Evolutionary conservation across 2,888 invertebrate genomes (phyloP), one percentile per base, ranked within the genome.

Genomic region (Pterobdella sp.): DNA sequence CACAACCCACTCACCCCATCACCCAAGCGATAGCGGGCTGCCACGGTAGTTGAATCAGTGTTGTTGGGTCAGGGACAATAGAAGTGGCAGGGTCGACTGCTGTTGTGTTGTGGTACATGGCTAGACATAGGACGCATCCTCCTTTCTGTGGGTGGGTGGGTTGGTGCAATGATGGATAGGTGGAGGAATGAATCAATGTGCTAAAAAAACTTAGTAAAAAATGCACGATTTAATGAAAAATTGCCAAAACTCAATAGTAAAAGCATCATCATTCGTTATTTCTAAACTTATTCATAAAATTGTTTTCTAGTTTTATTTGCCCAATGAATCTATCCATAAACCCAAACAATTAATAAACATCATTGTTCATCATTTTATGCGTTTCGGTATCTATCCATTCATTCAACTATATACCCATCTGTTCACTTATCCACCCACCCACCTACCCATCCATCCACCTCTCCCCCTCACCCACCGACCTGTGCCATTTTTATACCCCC

Each of bases 1-100:
- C 26, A 1, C 37, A 32, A 4, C 4, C 60, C 60, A 60, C 60
- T 66, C 65, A 78, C 78, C 78, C 74, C 35, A 75, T 63, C 10
- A 78, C 69, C 78, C 78, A 78, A 1, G 75, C 78, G 49, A 74
- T 73, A 31, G 78, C 76, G 2, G 77, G 77, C 75, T 76, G 74
- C 78, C 78, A 78, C 66, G 78, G 78, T 56, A 78, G 72, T 74
- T 77, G 77, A 32, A 77, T 74, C 49, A 78, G 74, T 4, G 77
- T 75, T 14, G 37, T 67, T 0, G 77, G 75, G 68, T 77, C 78
- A 2, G 78, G 78, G n/a, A 77, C 60, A 42, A 78, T 56, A 56
- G 75, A 75, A 71, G 75, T 74, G 42, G 78, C 78, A 1, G 77
- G 76, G 56, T 77, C 77, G 14, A 74, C 75, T 4, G 74, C 75